Evolutionary conservation across 2,797 vertebrate genomes (phyloP).

Genomic region (Tinamus major): DNA sequence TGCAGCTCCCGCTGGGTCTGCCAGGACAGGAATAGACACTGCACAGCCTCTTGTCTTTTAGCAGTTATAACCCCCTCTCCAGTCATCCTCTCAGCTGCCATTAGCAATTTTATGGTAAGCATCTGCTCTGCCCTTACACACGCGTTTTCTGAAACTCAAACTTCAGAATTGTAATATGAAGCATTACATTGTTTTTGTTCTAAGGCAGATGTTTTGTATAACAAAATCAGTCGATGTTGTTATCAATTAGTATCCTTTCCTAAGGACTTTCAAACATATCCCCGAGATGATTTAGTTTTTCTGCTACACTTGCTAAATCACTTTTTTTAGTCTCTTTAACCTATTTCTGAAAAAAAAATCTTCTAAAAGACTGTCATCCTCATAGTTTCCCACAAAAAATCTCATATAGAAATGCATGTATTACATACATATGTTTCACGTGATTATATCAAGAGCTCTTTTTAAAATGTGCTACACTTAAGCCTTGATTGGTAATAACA

Average conservation of each 20-base stretch:
- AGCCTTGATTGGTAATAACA: not conserved
- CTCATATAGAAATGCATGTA: rapidly evolving
- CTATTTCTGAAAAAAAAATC: not conserved
- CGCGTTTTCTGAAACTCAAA: not conserved
- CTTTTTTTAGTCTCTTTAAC: not conserved
- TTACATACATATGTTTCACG: not conserved
- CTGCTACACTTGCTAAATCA: not conserved
- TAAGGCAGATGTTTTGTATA: not conserved
- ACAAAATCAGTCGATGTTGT: not conserved
- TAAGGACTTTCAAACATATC: not conserved
- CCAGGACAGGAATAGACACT: not conserved
- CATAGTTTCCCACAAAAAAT: not conserved
- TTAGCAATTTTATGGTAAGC: not conserved
- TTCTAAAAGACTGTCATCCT: not conserved
- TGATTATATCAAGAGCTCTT: not conserved
- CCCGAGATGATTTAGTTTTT: not conserved
- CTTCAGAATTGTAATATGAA: not conserved
- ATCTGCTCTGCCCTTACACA: not conserved
- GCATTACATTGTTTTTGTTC: not conserved
- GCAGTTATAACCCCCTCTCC: not conserved
- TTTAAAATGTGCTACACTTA: not conserved
- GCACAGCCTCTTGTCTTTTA: not conserved
- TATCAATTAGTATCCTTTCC: not conserved
- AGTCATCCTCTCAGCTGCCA: not conserved
- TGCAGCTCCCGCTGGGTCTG: not conserved